phyloP scores from a whole-genome alignment of 2,888 invertebrate species.

The Lasius fuliginosus region DNA sequence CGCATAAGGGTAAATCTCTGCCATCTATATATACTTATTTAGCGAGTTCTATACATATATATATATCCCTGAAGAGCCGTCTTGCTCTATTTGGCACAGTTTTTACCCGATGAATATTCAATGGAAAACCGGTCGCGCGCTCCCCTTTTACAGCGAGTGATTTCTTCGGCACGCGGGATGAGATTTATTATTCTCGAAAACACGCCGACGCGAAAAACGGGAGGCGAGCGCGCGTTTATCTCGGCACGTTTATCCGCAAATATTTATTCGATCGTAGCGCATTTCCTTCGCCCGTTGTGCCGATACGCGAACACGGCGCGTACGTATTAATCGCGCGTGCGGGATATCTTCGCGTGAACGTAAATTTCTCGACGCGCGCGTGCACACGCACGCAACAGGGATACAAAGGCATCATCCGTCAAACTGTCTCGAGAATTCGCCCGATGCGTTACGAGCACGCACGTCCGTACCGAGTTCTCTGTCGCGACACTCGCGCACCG shows the following conservation, averaged over 20 bases:
- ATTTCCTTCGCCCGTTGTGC: neutral
- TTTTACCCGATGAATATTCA: conserved; percentile 48
- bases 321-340: conserved; percentile 21
- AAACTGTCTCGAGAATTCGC: conserved; percentile 74
- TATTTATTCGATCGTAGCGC: conserved; percentile 31
- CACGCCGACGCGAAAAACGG: conserved; percentile 1
- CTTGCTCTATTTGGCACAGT: conserved; percentile 40
- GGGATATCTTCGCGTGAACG: neutral
- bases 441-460: conserved; percentile 58
- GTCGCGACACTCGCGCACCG: conserved; percentile 51
- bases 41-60: neutral
- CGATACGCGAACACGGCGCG: neutral
- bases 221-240: conserved; percentile 33
- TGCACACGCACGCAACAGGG: conserved; percentile 56
- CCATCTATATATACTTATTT: conserved; percentile 11
- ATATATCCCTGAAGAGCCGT: conserved; percentile 8
- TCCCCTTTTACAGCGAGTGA: conserved; percentile 21
- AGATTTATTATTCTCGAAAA: conserved; percentile 54
- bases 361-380: conserved; percentile 33
- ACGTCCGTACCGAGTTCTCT: conserved; percentile 46
- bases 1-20: conserved; percentile 14
- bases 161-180: conserved; percentile 30
- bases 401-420: conserved; percentile 78
- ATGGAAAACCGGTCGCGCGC: conserved; percentile 26
- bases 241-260: conserved; percentile 37